Evolutionary conservation across 1,140 invertebrate species (phyloP).

Genomic region (Danaus plexippus): DNA sequence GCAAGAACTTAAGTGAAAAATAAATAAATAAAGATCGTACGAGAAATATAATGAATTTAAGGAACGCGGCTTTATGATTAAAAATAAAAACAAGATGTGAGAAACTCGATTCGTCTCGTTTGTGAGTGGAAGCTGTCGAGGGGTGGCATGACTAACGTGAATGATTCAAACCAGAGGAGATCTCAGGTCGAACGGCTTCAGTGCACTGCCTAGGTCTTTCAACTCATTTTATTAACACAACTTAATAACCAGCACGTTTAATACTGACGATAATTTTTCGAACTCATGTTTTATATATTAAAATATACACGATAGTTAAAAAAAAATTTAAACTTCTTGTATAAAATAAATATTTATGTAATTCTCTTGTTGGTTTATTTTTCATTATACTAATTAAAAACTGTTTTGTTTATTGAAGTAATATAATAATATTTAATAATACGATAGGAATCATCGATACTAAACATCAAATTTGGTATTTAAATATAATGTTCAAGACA

Average conservation of each 20-base stretch:
- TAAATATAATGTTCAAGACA: not conserved
- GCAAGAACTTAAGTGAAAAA: too few species aligned
- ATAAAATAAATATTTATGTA: too few species aligned
- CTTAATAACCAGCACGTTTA: too few species aligned
- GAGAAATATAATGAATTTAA: conserved; percentile 5
- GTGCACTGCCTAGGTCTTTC: conserved; percentile 22
- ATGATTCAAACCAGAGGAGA: conserved; percentile 42
- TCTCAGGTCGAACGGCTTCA: conserved; percentile 15
- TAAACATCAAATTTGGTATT: not conserved
- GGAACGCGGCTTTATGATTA: conserved; percentile 5
- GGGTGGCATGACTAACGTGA: conserved; percentile 43
- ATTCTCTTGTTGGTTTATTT: too few species aligned
- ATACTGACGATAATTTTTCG: too few species aligned
- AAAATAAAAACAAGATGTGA: conserved; percentile 11
- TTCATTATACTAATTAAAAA: too few species aligned
- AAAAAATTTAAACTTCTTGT: too few species aligned
- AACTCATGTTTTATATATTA: too few species aligned
- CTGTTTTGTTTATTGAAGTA: too few species aligned
- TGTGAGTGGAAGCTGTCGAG: conserved; percentile 10
- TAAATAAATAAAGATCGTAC: not conserved
- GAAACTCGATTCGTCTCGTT: conserved; percentile 15
- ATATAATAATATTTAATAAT: too few species aligned
- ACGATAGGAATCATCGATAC: too few species aligned
- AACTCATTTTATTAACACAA: conserved; percentile 9
- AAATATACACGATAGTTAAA: too few species aligned